Evolutionary conservation across 92 coral and sea anemone genomes (phyloP), one percentile per base, ranked within the genome.

Genomic region (Muricea muricata): DNA sequence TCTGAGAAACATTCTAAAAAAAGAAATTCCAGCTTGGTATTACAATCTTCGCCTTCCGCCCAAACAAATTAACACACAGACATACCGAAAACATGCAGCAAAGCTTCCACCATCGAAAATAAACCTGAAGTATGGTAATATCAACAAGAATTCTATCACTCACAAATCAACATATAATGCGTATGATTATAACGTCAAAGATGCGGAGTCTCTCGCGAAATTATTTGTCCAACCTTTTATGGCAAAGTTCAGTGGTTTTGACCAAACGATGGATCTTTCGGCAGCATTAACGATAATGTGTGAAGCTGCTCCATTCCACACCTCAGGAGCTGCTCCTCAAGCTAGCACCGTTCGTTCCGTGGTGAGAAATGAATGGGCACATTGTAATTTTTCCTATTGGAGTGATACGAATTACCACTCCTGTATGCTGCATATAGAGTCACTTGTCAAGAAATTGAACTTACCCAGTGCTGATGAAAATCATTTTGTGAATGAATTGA

Each of bases 241-340:
- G 98, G 98, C 98, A n/a, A 88, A 76, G 77, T 90, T 93, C 60
- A 86, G 91, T 75, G 97, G 97, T 4, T 90, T 90, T 90, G 95
- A 92, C 65, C 75, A 87, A 73, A 92, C 98, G 0, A 92, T 94
- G 72, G 98, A 93, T 78, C 46, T 85, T 72, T 93, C 98, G 30
- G 98, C 98, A 7, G 93, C 83, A 28, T 74, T 93, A 17, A 91
- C 91, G 11, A 88, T 93, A 32, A 94, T 93, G 35, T 52, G 75
- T 6, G 45, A 83, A 28, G 87, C 92, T 11, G 65, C 84, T 31
- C 90, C 84, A 34, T 93, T 93, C 80, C 39, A 77, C 60, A 1
- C 71, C 18, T 57, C 69, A 30, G 75, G 75, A 32, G 66, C 90
- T 68, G 90, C 87, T 65, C 70, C 33, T 7, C 84, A 66, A 34